Evolutionary conservation across 64 coral and sea anemone genomes (phyloP), one percentile per base, ranked within the genome.

Genomic region (Orbicella faveolata): DNA sequence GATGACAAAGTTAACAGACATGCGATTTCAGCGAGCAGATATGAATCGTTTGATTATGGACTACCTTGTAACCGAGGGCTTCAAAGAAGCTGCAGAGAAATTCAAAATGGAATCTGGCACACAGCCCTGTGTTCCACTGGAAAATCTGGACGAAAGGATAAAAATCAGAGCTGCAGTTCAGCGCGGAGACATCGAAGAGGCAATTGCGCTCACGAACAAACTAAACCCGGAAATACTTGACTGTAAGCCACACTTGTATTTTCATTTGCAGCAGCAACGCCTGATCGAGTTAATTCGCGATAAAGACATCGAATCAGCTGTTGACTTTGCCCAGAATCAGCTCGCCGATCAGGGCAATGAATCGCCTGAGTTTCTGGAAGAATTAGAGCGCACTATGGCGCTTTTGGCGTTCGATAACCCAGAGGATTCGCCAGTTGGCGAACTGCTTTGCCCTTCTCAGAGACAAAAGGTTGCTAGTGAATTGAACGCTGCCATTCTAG

Each of bases 401-500:
- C 75, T 99, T 10, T 79, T 99, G 63, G 97, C 97, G 17, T 99
- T 99, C 89, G 97, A 99, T 37, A 99, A 95, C 21, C 94, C 97
- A 18, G 94, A 96, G 80, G 94, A 99, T 14, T 99, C 97, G 0
- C 97, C 97, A 2, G 96, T 99, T 93, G 97, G 97, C 8, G 94
- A 99, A 36, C 75, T 99, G 6, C 74, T 99, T 21, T 89, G 93
- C 19, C 79, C 91, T 66, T 93, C 97, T 61, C 97, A 99, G 91
- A 91, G 97, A 74, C 97, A 99, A 85, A 99, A 99, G 59, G 97
- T 99, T 89, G 97, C 97, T 5, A 96, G 97, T 91, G 97, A 99
- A 91, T 82, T 99, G n/a, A 99, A 99, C 75, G 94, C 97, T 89
- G 97, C 97, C 34, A 91, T 99, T 68, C 81, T 99, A 52, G 97